Percentiles rank a stretch among this genome's conserved stretches.
These are phyloP conservation scores for Caenorhabditis angaria DNA, from an alignment of 2,888 invertebrate species.

Conservation along the genomic window DNA sequence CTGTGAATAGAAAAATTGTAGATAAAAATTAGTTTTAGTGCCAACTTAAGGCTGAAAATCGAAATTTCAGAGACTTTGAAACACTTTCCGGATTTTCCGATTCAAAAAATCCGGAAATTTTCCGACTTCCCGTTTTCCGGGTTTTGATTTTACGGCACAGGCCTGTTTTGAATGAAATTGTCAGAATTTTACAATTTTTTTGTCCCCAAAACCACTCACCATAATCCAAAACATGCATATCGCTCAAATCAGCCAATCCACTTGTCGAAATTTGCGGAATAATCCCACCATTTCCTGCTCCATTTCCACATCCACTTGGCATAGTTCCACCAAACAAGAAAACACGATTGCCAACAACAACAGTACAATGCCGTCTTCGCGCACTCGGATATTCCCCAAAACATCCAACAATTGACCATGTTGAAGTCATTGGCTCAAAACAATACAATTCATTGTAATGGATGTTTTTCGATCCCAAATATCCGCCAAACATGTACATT, in stretches of 20 bases:
- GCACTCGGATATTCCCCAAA: constrained; percentile 71
- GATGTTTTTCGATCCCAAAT: constrained; percentile 81
- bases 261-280: constrained; percentile 7
- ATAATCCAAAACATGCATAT: constrained; percentile 68
- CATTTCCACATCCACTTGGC: constrained; percentile 73
- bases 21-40: no score
- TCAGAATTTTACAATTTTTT: no score
- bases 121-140: no score
- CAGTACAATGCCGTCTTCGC: constrained; percentile 80
- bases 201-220: constrained; percentile 20
- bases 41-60: no score
- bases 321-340: constrained; percentile 91
- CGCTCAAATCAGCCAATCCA: constrained; percentile 61
- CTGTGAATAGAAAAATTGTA: no score
- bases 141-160: no score
- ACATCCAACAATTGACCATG: constrained; percentile 76
- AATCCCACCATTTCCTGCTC: constrained; percentile 5
- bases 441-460: constrained; percentile 87
- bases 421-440: constrained; percentile 76
- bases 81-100: no score
- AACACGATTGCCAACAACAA: constrained; percentile 80
- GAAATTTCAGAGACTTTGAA: no score
- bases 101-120: no score
- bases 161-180: no score
- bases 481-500: constrained; percentile 90